Evolutionary conservation across 1,140 invertebrate species (phyloP).

Genomic region (Samia ricini): DNA sequence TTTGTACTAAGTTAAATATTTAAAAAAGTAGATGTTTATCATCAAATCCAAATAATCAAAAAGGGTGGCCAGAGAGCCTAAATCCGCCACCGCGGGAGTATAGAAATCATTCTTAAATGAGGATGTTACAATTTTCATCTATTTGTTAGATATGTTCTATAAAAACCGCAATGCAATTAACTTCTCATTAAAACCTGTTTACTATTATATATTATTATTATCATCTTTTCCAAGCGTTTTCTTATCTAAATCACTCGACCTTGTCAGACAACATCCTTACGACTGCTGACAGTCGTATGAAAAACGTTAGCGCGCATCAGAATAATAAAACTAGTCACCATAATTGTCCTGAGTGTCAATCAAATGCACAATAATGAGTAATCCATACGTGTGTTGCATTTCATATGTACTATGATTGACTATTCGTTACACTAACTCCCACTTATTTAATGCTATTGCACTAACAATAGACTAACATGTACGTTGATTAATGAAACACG

Average conservation of each 20-base stretch:
- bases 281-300: conserved; percentile 35
- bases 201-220: conserved; percentile 9
- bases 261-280: conserved; percentile 29
- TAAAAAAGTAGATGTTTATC: no score
- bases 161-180: background rate
- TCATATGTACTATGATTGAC: background rate
- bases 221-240: conserved; percentile 19
- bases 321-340: conserved; percentile 39
- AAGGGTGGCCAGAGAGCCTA: no score
- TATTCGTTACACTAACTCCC: conserved; percentile 5
- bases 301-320: conserved; percentile 30
- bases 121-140: no score
- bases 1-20: no score
- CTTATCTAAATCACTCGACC: conserved; percentile 21
- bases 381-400: background rate
- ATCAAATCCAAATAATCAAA: no score
- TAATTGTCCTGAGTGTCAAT: conserved; percentile 16
- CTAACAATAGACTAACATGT: conserved; percentile 18
- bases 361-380: conserved; percentile 19
- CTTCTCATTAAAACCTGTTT: background rate
- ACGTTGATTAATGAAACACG: conserved; percentile 9
- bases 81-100: no score
- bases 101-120: background rate
- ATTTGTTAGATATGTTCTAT: background rate
- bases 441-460: conserved; percentile 20